Evolutionary conservation across 2,797 vertebrate species (phyloP).

Genomic region (Epinephelus malabaricus): DNA sequence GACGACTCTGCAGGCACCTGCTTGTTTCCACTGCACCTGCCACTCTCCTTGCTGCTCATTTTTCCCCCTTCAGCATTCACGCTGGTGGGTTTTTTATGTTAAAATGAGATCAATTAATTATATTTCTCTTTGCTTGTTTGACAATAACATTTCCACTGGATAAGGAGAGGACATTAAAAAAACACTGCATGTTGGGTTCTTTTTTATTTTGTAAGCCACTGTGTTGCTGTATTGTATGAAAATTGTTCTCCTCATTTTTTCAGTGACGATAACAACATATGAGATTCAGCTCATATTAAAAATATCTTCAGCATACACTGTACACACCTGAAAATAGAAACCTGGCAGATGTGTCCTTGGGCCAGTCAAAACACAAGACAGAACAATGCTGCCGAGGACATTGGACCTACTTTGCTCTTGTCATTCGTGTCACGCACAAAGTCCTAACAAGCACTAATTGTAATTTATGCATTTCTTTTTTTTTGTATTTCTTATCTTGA

Average conservation of each 20-base stretch:
- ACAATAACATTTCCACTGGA: background rate
- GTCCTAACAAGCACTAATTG: background rate
- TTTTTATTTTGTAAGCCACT: no score
- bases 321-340: background rate
- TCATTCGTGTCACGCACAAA: constrained; percentile 18
- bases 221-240: no score
- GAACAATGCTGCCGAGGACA: constrained; percentile 27
- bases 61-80: background rate
- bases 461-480: background rate
- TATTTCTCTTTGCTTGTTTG: background rate
- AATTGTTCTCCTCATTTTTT: background rate
- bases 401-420: constrained; percentile 29
- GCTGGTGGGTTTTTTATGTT: background rate
- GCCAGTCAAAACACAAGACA: constrained; percentile 23
- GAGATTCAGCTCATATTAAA: background rate
- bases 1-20: constrained; percentile 46
- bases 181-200: no score
- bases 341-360: constrained; percentile 31
- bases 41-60: constrained; percentile 1
- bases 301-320: background rate
- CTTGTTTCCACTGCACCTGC: constrained; percentile 60
- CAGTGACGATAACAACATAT: background rate
- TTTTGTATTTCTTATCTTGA: background rate
- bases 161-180: background rate
- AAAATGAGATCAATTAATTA: background rate